A percentile compares a stretch with the other conserved stretches of the same genome.
Evolutionary conservation across 2,113 vertebrate genomes (phyloP).

Genomic region (Polyodon spathula): DNA sequence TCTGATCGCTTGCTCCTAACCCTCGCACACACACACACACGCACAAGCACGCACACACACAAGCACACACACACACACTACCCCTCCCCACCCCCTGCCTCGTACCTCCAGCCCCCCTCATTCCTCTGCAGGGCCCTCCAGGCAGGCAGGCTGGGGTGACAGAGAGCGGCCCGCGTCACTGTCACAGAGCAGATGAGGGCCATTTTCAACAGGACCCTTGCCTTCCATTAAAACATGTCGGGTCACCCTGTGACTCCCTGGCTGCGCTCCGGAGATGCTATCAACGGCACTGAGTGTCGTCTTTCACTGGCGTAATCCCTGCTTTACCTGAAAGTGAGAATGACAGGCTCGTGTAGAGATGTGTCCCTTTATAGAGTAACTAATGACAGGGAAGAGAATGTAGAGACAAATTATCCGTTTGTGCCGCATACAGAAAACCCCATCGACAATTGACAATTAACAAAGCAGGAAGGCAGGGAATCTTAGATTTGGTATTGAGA

Average conservation of each 20-base stretch:
- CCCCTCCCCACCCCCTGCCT: background rate
- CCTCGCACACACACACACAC: background rate
- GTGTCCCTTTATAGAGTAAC: too few species aligned
- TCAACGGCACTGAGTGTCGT: slow-evolving; percentile 44
- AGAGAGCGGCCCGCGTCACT: too few species aligned
- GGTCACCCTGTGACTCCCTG: too few species aligned
- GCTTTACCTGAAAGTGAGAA: slow-evolving; percentile 53
- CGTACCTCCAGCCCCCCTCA: too few species aligned
- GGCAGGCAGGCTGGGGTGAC: too few species aligned
- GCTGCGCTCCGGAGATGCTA: slow-evolving; percentile 41
- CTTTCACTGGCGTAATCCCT: slow-evolving; percentile 56
- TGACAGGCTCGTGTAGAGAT: slow-evolving; percentile 45
- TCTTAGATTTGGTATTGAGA: background rate
- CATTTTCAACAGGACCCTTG: too few species aligned
- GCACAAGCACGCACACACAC: background rate
- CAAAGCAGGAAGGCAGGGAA: background rate
- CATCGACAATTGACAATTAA: slow-evolving; percentile 8
- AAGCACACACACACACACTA: background rate
- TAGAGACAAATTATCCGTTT: slow-evolving; percentile 19
- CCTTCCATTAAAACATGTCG: too few species aligned
- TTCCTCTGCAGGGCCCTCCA: too few species aligned
- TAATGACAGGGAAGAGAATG: too few species aligned
- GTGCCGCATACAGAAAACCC: slow-evolving; percentile 1
- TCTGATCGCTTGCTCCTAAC: too few species aligned
- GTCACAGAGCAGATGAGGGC: too few species aligned